Percentiles rank a stretch among this genome's conserved stretches.
Conservation (phyloP, 2,113 vertebrate genomes). For the Enhydra lutris region DNA sequence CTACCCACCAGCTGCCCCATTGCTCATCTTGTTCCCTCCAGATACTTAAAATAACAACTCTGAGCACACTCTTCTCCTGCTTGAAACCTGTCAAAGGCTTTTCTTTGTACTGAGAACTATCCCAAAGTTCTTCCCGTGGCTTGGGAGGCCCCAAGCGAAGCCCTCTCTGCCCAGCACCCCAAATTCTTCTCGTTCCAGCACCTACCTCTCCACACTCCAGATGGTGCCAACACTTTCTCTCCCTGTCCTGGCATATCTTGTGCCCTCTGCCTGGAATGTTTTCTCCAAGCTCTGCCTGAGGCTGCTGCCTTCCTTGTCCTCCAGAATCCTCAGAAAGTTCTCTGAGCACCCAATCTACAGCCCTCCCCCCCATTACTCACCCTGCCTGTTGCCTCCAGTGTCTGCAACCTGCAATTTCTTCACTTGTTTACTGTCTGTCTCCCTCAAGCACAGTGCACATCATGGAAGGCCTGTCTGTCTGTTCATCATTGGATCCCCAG, state of each 20-base stretch:
- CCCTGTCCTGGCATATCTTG: accelerated
- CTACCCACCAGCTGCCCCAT: not conserved
- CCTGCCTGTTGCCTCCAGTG: not conserved
- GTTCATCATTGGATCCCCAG: not conserved
- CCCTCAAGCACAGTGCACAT: not conserved
- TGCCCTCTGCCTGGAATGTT: not conserved
- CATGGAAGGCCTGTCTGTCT: conserved; percentile 13
- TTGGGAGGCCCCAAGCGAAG: not conserved
- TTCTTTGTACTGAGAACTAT: not conserved
- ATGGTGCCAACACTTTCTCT: not conserved
- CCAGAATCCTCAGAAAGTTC: not conserved
- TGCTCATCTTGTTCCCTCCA: not conserved
- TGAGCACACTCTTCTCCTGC: not conserved
- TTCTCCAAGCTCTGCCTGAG: not conserved
- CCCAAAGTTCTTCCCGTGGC: not conserved
- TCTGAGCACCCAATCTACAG: not conserved
- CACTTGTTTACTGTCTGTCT: conserved; percentile 32
- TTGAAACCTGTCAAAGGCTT: not conserved
- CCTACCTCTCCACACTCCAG: not conserved
- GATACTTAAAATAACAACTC: not conserved
- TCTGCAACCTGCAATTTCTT: not conserved
- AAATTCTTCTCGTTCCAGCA: not conserved
- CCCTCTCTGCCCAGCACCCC: not conserved
- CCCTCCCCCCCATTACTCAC: too few relatives aligned
- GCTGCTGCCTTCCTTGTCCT: not conserved